phyloP scores from a whole-genome alignment of 2,797 vertebrate genomes.

The Sarcoramphus papa region DNA sequence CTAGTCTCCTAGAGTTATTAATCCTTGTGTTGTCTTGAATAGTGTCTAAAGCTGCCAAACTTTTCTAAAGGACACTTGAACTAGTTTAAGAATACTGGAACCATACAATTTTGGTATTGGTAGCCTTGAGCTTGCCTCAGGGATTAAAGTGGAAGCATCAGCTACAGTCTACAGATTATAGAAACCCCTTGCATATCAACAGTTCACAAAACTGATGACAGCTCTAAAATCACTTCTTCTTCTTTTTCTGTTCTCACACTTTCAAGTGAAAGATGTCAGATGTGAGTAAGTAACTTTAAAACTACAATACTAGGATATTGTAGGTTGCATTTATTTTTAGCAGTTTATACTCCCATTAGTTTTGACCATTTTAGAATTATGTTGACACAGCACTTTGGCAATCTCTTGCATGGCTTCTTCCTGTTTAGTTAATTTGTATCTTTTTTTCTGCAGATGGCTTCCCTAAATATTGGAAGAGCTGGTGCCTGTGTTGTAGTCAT shows the following conservation, averaged over 20 bases:
- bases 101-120: not conserved
- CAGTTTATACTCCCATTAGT: not conserved
- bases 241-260: not conserved
- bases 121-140: not conserved
- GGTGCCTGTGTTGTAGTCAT: conserved; percentile 80
- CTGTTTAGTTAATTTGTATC: not conserved
- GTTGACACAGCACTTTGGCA: not conserved
- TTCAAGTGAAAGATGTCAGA: not conserved
- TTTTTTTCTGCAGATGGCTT: conserved; percentile 73
- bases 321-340: not conserved
- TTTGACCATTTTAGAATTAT: not conserved
- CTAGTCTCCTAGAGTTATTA: not conserved
- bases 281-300: not conserved
- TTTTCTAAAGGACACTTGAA: not conserved
- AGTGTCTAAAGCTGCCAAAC: not conserved
- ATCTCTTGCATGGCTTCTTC: not conserved
- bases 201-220: not conserved
- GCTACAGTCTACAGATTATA: not conserved
- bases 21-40: not conserved
- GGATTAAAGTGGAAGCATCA: not conserved
- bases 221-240: not conserved
- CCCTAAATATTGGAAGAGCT: conserved; percentile 79
- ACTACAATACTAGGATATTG: not conserved
- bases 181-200: not conserved
- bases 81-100: not conserved